Percentiles rank a stretch among this genome's conserved stretches.
Evolutionary conservation across 2,797 vertebrate species (phyloP).

Genomic region (Anguilla megastoma): DNA sequence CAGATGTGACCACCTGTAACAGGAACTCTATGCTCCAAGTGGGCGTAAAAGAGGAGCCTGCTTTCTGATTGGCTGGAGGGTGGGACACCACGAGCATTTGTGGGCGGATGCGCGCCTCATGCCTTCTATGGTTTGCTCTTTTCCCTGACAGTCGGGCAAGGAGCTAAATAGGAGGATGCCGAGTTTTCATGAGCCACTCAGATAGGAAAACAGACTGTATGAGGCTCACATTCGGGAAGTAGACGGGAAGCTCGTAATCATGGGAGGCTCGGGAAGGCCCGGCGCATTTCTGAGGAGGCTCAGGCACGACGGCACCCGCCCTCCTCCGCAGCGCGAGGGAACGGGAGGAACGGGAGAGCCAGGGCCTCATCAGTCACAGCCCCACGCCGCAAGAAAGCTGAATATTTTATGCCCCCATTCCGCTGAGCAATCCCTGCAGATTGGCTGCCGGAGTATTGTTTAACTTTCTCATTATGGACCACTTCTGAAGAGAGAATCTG

Average conservation of each 20-base stretch:
- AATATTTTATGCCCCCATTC: constrained; percentile 28
- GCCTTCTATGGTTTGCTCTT: background rate
- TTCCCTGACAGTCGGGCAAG: background rate
- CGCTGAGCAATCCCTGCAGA: constrained; percentile 3
- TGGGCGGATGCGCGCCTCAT: too few species aligned
- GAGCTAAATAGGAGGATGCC: background rate
- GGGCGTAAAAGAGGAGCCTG: background rate
- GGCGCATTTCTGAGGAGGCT: background rate
- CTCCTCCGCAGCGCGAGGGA: background rate
- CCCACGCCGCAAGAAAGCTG: background rate
- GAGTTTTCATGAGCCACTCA: background rate
- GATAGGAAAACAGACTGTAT: background rate
- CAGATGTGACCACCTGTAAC: background rate
- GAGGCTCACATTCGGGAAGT: too few species aligned
- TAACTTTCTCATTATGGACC: constrained; percentile 19
- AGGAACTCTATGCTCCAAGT: background rate
- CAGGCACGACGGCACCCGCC: background rate
- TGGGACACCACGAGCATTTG: background rate
- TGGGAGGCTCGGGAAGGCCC: background rate
- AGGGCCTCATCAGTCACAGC: constrained; percentile 10
- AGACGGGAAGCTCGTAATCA: background rate
- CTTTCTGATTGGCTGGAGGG: background rate
- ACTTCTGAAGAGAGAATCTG: background rate
- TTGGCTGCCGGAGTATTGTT: constrained; percentile 4
- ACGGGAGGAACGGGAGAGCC: background rate